phyloP scores from a whole-genome alignment of 35 echinoderm and acorn worm genomes.

The Diadema setosum region DNA sequence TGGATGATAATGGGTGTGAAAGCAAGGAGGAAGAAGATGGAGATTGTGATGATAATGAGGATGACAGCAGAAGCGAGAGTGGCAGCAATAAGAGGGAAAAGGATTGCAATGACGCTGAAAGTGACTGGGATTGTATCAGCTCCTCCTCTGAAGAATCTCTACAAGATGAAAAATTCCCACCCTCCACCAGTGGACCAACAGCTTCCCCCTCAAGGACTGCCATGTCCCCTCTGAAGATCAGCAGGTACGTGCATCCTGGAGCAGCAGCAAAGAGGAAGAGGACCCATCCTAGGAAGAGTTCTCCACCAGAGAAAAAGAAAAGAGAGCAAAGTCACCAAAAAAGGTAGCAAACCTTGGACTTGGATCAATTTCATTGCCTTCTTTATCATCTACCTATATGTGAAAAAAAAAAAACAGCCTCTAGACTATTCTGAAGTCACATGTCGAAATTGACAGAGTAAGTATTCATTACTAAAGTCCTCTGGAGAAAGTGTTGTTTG shows the following conservation, averaged over 20 bases:
- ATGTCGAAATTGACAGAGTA: no score
- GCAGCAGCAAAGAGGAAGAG: neutral
- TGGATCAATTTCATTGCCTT: no score
- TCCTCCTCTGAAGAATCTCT: neutral
- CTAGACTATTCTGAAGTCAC: no score
- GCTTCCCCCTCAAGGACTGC: neutral
- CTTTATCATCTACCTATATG: no score
- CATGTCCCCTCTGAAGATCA: slow-evolving; percentile 5
- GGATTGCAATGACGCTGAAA: neutral
- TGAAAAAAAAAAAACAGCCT: no score
- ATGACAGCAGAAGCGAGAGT: neutral
- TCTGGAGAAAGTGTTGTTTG: no score
- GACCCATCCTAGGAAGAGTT: no score
- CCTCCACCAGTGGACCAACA: neutral
- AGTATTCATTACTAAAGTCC: no score
- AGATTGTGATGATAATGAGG: neutral
- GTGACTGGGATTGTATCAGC: neutral
- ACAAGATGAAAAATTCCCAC: neutral
- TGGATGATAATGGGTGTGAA: neutral
- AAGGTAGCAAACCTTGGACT: no score
- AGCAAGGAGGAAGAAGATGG: neutral
- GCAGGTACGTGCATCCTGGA: neutral
- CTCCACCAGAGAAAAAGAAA: no score
- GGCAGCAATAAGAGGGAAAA: neutral
- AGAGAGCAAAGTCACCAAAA: no score